Conservation (phyloP, 2,888 invertebrate species). For the Malacosoma neustria region DNA sequence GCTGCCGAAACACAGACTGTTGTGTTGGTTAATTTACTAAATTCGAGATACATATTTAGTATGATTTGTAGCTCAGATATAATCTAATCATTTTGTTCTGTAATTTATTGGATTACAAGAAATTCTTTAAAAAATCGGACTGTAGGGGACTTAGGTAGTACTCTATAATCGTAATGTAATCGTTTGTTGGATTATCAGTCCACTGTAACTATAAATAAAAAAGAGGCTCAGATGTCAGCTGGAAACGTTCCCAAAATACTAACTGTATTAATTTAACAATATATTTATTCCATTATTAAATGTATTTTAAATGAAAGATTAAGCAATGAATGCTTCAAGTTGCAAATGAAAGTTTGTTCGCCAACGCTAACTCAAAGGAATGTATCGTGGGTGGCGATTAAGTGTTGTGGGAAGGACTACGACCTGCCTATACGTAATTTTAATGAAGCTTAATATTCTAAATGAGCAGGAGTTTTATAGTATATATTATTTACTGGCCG, state of each 20-base stretch:
- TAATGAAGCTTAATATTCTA: too few relatives aligned
- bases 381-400: neutral
- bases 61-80: neutral
- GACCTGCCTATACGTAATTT: too few relatives aligned
- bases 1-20: neutral
- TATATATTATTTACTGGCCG: too few relatives aligned
- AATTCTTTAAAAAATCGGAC: neutral
- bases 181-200: neutral
- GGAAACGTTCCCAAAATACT: too few relatives aligned
- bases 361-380: neutral
- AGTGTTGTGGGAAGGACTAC: neutral
- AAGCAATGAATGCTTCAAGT: neutral
- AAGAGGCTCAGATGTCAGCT: too few relatives aligned
- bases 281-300: too few relatives aligned
- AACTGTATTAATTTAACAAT: too few relatives aligned
- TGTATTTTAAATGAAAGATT: too few relatives aligned
- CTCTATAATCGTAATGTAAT: neutral
- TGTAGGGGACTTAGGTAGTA: neutral
- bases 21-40: neutral
- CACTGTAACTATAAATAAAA: too few relatives aligned
- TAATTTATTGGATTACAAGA: slow-evolving; percentile 5
- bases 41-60: neutral
- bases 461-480: too few relatives aligned
- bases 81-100: neutral
- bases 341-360: neutral